Percentiles rank a stretch among this genome's conserved stretches.
phyloP scores from a whole-genome alignment of 2,888 invertebrate species.

The Phortica okadai region DNA sequence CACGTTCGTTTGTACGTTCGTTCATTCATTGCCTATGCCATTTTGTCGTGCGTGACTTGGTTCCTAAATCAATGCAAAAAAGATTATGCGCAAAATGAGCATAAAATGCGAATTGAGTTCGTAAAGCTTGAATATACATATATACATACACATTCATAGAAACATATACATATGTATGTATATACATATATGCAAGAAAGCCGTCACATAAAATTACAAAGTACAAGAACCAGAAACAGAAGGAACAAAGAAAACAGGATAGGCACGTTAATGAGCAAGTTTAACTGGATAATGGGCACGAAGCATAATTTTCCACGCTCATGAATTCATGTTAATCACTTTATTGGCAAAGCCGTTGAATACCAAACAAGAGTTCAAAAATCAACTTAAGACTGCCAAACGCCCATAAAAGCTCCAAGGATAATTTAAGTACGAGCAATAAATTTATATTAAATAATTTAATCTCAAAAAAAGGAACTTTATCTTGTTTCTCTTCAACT shows the following conservation, averaged over 20 bases:
- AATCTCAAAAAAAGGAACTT: too few relatives aligned
- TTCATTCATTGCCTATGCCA: background rate
- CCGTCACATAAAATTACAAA: background rate
- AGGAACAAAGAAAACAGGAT: background rate
- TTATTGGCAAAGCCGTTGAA: constrained; percentile 7
- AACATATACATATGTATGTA: background rate
- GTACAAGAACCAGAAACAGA: background rate
- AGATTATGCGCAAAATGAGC: constrained; percentile 25
- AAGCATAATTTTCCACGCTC: constrained; percentile 24
- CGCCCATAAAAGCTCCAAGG: background rate
- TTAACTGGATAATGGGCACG: constrained; percentile 18
- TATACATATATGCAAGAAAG: background rate
- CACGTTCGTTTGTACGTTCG: background rate
- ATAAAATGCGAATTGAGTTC: constrained; percentile 20
- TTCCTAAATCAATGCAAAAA: constrained; percentile 27
- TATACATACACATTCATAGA: background rate
- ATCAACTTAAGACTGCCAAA: background rate
- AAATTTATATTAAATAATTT: too few relatives aligned
- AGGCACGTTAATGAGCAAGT: constrained; percentile 21
- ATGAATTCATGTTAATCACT: constrained; percentile 23
- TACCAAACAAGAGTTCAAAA: background rate
- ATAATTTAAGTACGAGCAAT: too few relatives aligned
- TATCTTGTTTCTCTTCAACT: too few relatives aligned
- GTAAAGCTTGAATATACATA: background rate
- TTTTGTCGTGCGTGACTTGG: constrained; percentile 27